Percentiles rank a stretch among this genome's conserved stretches.
phyloP scores from a whole-genome alignment of 2,113 vertebrate genomes.

The Dasyprocta punctata region DNA sequence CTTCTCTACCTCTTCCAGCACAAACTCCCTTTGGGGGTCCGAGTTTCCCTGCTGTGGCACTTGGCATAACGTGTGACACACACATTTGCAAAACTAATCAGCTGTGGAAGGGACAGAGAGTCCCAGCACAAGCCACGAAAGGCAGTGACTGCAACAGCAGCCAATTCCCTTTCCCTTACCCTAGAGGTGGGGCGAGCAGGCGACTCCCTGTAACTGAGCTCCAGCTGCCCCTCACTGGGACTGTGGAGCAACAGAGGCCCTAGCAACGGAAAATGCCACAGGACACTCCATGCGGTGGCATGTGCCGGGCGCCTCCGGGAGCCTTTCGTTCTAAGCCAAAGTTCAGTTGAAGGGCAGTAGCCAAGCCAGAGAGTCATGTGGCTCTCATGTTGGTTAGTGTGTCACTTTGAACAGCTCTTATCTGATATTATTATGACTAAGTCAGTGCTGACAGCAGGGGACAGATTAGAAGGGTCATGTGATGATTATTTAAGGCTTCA shows the following conservation, averaged over 20 bases:
- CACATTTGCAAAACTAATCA: constrained; percentile 71
- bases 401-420: constrained; percentile 92
- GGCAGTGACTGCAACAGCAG: not conserved
- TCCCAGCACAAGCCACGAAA: constrained; percentile 19
- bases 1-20: constrained; percentile 64
- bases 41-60: constrained; percentile 29
- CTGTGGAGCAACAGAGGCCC: constrained; percentile 57
- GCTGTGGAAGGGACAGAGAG: constrained; percentile 74
- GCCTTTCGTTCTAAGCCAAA: constrained; percentile 90
- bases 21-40: constrained; percentile 77
- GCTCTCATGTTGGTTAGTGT: constrained; percentile 92
- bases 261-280: constrained; percentile 59
- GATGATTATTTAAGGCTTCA: constrained; percentile 93
- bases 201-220: not conserved
- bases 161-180: constrained; percentile 35
- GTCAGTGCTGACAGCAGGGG: constrained; percentile 97
- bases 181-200: not conserved
- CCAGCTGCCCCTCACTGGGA: constrained; percentile 40
- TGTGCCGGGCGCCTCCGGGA: constrained; percentile 66
- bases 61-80: constrained; percentile 47
- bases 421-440: constrained; percentile 98
- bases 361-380: constrained; percentile 95
- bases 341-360: constrained; percentile 97
- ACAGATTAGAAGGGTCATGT: constrained; percentile 94
- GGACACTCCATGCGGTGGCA: not conserved